These are phyloP conservation scores for Osmoderma eremita DNA, from an alignment of 2,888 invertebrate species.

Conservation along the genomic window DNA sequence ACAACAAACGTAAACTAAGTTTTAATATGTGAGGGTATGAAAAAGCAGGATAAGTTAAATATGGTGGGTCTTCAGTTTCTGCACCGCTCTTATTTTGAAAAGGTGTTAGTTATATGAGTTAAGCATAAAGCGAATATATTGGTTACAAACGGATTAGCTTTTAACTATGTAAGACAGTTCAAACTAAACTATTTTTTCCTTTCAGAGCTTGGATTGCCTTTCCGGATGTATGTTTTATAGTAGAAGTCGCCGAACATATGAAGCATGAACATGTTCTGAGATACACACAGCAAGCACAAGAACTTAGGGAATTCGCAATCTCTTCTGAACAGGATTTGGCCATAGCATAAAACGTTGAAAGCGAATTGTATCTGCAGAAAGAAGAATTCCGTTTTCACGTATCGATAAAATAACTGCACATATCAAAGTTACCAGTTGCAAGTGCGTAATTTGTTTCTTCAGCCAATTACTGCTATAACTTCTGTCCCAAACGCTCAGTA, in stretches of 20 bases:
- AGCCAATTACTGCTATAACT: constrained; percentile 75
- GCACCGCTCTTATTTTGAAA: too few species aligned
- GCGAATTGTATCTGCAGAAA: constrained; percentile 45
- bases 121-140: too few species aligned
- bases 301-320: constrained; percentile 72
- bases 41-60: too few species aligned
- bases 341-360: constrained; percentile 38
- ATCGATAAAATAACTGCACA: constrained; percentile 39
- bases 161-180: too few species aligned
- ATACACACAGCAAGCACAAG: constrained; percentile 67
- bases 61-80: too few species aligned
- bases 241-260: constrained; percentile 76
- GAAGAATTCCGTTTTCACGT: neutral
- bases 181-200: neutral
- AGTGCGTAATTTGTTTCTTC: constrained; percentile 86
- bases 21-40: too few species aligned
- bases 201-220: too few species aligned
- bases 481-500: constrained; percentile 77
- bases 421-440: constrained; percentile 83
- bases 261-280: constrained; percentile 75
- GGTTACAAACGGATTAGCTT: too few species aligned
- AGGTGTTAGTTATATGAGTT: too few species aligned
- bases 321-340: constrained; percentile 37
- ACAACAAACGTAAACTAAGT: too few species aligned
- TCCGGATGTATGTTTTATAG: constrained; percentile 68